Evolutionary conservation across 2,797 vertebrate genomes (phyloP).

Genomic region (Ctenopoma multispine): DNA sequence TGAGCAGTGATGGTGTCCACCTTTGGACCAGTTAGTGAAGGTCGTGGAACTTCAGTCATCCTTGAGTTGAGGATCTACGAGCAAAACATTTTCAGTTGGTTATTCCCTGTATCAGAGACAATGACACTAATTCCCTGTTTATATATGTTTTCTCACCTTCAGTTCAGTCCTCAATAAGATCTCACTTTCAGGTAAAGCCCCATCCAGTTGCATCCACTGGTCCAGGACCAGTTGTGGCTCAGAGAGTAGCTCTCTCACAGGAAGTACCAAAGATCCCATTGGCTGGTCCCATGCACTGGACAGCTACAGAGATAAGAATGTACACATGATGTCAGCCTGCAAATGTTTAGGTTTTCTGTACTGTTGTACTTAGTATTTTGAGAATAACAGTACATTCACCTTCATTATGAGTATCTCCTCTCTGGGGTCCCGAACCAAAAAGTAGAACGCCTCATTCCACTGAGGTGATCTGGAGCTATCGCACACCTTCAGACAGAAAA

Average conservation of each 20-base stretch:
- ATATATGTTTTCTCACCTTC: constrained; percentile 78
- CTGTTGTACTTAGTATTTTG: neutral
- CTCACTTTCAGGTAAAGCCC: constrained; percentile 82
- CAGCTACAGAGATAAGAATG: constrained; percentile 59
- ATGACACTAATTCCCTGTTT: neutral
- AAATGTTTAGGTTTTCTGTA: neutral
- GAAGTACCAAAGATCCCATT: constrained; percentile 86
- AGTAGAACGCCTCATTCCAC: constrained; percentile 90
- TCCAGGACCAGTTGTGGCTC: constrained; percentile 86
- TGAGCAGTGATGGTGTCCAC: constrained; percentile 21
- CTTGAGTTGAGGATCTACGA: constrained; percentile 82
- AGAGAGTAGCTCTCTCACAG: constrained; percentile 86
- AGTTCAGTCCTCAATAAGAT: constrained; percentile 90
- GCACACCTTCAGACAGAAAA: constrained; percentile 79
- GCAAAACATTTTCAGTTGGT: neutral
- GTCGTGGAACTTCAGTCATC: constrained; percentile 66
- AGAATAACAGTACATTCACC: constrained; percentile 73
- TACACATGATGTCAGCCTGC: neutral
- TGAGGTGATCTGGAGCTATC: constrained; percentile 84
- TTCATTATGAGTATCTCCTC: constrained; percentile 89
- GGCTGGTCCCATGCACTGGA: constrained; percentile 83
- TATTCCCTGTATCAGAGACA: neutral
- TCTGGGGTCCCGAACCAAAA: constrained; percentile 85
- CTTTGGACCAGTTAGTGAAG: constrained; percentile 42
- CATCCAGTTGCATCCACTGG: constrained; percentile 86